Evolutionary conservation across 2,888 invertebrate genomes (phyloP), one percentile per base, ranked within the genome.

Genomic region (Zaprionus obscuricornis): DNA sequence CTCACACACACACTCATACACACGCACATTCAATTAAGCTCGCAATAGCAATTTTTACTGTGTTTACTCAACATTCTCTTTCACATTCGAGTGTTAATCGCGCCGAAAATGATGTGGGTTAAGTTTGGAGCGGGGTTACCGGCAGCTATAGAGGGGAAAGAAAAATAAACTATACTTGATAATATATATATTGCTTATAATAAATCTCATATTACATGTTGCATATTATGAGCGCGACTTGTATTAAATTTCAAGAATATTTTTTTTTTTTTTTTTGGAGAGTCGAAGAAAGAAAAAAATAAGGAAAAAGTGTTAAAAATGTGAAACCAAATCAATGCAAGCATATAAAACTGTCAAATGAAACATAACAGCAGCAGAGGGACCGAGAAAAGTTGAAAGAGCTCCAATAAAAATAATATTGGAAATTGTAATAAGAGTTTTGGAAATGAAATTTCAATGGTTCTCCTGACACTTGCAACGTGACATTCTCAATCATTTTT

Each of bases 151-250:
- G 7, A n/a, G n/a, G n/a, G n/a, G n/a, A n/a, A n/a, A n/a, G n/a
- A n/a, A n/a, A n/a, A n/a, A n/a, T n/a, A n/a, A n/a, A n/a, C n/a
- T n/a, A n/a, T n/a, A n/a, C n/a, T 31, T 49, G 66, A 70, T 76
- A 79, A 83, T 77, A 76, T 27, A 27, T n/a, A 7, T n/a, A 27
- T n/a, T n/a, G 3, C 43, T 50, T 68, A 57, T 43, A 76, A 76
- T 77, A 84, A 84, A 79, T 77, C 85, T 78, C 78, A 60, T 59
- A 77, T 84, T 78, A 78, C 78, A 59, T 55, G 70, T 67, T 73
- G 70, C 67, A 78, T 81, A n/a, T n/a, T n/a, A 74, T 77, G 74
- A 84, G 77, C 71, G 65, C 60, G 71, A 77, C 55, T 77, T 77
- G 78, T 78, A 78, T 85, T 78, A 68, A 77, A 62, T 78, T 78